Evolutionary conservation across 2,797 vertebrate genomes (phyloP).

Genomic region (Cirrhinus molitorella): DNA sequence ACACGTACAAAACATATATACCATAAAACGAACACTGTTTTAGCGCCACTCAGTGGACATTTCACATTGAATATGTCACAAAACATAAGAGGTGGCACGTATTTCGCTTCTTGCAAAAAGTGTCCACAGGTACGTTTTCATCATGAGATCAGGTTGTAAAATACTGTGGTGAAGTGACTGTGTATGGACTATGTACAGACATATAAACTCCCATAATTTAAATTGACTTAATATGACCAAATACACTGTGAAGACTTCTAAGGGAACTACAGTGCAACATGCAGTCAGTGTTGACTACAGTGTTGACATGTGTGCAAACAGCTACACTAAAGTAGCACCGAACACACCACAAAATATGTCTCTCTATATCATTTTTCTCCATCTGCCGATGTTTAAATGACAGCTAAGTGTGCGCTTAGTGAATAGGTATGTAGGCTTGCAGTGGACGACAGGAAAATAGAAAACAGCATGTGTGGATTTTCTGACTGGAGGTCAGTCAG

Average conservation of each 20-base stretch:
- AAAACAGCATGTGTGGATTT: conserved; percentile 67
- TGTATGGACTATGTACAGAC: not conserved
- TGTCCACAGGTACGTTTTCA: no score
- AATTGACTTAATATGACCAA: not conserved
- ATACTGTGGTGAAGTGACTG: not conserved
- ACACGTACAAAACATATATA: no score
- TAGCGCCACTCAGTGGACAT: no score
- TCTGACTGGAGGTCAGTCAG: conserved; percentile 34
- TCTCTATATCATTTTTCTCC: not conserved
- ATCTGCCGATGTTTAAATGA: conserved; percentile 15
- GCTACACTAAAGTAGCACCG: not conserved
- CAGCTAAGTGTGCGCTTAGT: not conserved
- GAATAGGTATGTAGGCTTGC: conserved; percentile 62
- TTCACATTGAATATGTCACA: no score
- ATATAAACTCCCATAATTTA: not conserved
- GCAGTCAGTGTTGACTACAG: no score
- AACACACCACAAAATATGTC: not conserved
- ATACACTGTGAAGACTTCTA: not conserved
- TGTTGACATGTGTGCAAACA: conserved; percentile 6
- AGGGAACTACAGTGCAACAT: not conserved
- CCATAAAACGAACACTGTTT: no score
- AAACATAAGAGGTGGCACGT: no score
- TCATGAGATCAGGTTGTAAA: no score
- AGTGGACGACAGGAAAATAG: conserved; percentile 63
- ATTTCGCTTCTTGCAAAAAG: no score